Evolutionary conservation across 2,113 vertebrate genomes (phyloP), one percentile per base, ranked within the genome.

Genomic region (Hipposideros armiger): DNA sequence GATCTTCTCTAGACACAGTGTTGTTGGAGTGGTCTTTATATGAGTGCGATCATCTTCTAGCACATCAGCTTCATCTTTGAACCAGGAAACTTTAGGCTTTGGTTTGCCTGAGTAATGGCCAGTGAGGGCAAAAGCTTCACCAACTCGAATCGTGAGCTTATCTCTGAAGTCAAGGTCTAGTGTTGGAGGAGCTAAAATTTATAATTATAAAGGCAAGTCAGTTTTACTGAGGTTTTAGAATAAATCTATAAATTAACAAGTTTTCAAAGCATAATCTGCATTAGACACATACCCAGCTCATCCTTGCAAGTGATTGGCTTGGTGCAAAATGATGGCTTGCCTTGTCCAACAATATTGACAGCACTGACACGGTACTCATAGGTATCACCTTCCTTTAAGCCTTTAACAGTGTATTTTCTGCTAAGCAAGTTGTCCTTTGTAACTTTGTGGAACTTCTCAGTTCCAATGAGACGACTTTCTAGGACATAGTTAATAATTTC

Each of bases 151-250:
- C 60, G 99, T 98, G 81, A 99, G 98, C 95, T 99, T 99, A 95
- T 99, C 99, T 96, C 99, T 99, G 98, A 99, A 99, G 98, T 99
- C 99, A 62, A 99, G 97, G 84, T 99, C 99, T 96, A 99, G 99
- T 42, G 99, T 98, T 11, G 99, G 99, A 30, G 99, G 99, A 98
- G 99, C 99, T 99, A 95, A 96, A 96, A 98, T 81, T 77, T 3
- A 32, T 30, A 84, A 95, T 97, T 78, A 97, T 90, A 98, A 96
- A 96, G 42, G 73, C 36, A 90, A 86, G 52, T 96, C 22, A 98
- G 77, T 90, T 94, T 70, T 96, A 92, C 40, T 91, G 85, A 30
- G 11, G 60, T 87, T 64, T 96, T 90, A 22, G 10, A n/a, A 69
- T 11, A 42, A 92, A 93, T 58, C 11, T 82, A n/a, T 62, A 94